phyloP scores from a whole-genome alignment of 2,797 vertebrate genomes.

The Chaunax sp. region DNA sequence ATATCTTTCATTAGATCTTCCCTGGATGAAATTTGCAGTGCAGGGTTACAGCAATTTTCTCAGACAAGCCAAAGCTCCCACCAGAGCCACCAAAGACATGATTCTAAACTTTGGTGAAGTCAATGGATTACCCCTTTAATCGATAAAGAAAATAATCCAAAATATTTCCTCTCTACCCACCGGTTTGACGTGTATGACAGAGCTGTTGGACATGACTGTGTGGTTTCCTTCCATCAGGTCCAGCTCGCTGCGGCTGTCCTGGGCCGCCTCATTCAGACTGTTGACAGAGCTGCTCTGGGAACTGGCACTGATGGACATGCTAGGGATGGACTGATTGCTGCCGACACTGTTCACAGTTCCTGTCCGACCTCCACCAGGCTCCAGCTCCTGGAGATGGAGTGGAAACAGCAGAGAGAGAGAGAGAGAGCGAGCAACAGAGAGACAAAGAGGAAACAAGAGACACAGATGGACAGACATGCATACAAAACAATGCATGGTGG shows the following conservation, averaged over 20 bases:
- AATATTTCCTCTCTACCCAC: slow-evolving; percentile 46
- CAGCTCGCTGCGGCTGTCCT: slow-evolving; percentile 94
- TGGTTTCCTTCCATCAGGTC: slow-evolving; percentile 98
- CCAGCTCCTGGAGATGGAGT: slow-evolving; percentile 86
- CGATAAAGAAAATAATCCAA: neutral
- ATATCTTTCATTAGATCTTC: neutral
- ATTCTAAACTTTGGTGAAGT: neutral
- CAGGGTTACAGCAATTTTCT: too few relatives aligned
- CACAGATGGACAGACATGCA: slow-evolving; percentile 51
- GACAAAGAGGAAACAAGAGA: slow-evolving; percentile 32
- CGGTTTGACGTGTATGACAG: slow-evolving; percentile 93
- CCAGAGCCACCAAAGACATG: neutral
- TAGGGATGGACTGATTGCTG: slow-evolving; percentile 98
- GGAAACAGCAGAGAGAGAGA: slow-evolving; percentile 14
- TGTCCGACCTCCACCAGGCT: slow-evolving; percentile 90
- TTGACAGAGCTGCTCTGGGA: slow-evolving; percentile 99
- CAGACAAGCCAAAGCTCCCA: neutral
- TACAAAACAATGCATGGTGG: slow-evolving; percentile 46
- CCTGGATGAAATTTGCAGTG: neutral
- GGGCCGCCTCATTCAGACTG: slow-evolving; percentile 96
- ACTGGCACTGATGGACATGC: slow-evolving; percentile 99
- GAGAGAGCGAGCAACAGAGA: slow-evolving; percentile 14
- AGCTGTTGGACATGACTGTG: slow-evolving; percentile 99
- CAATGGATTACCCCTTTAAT: neutral
- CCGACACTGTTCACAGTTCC: slow-evolving; percentile 98